Evolutionary conservation across 2,888 invertebrate species (phyloP).

Genomic region (Eristalinus aeneus): DNA sequence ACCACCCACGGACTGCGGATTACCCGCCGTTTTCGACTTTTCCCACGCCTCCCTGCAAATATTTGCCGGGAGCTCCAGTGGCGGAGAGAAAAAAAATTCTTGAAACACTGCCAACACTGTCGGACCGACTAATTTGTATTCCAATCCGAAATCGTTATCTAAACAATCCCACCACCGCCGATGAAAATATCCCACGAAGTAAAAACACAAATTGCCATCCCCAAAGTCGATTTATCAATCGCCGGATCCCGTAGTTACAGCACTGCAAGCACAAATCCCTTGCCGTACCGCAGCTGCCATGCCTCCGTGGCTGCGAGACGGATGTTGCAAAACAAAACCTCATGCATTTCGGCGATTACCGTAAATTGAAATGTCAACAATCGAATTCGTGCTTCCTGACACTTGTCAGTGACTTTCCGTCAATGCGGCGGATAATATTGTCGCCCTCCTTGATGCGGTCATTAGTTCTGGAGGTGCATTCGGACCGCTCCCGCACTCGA

Average conservation of each 20-base stretch:
- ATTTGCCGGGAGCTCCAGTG: neutral
- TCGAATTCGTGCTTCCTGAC: conserved; percentile 26
- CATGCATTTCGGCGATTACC: conserved; percentile 53
- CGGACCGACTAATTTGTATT: neutral
- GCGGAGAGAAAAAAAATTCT: neutral
- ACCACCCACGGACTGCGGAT: neutral
- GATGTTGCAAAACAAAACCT: conserved; percentile 5
- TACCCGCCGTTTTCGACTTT: neutral
- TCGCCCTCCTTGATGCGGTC: neutral
- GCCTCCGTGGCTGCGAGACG: neutral
- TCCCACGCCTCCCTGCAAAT: neutral
- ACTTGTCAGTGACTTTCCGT: neutral
- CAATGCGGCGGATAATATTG: neutral
- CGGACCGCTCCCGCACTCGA: neutral
- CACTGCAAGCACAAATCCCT: neutral
- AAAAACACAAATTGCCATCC: neutral
- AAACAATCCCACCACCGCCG: neutral
- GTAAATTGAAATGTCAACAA: conserved; percentile 65
- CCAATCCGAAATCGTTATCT: neutral
- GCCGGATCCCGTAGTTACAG: neutral
- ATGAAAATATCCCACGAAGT: neutral
- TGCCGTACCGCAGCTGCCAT: neutral
- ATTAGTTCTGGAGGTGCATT: neutral
- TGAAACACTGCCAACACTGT: conserved; percentile 2
- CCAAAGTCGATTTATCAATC: neutral